Evolutionary conservation across 1,140 invertebrate genomes (phyloP).

Genomic region (Musca vetustissima): DNA sequence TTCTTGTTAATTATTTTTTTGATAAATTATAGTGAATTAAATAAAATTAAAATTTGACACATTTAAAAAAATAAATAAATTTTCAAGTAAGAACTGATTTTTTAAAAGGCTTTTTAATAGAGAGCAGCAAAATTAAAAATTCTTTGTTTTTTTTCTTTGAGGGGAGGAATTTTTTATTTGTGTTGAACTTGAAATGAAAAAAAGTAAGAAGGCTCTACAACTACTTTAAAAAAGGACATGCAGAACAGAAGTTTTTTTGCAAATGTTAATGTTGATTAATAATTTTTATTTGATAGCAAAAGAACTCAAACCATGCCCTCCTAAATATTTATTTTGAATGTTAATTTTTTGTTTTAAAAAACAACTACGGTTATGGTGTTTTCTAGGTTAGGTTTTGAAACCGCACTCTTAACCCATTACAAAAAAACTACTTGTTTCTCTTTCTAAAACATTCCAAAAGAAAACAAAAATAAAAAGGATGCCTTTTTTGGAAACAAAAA

Average conservation of each 20-base stretch:
- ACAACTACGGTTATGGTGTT: too few species aligned
- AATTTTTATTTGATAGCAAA: slow-evolving; percentile 11
- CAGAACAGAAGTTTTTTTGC: background rate
- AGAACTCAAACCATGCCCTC: slow-evolving; percentile 25
- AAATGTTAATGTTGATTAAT: slow-evolving; percentile 2
- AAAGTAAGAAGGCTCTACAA: background rate
- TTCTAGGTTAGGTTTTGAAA: too few species aligned
- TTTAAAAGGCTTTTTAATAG: background rate
- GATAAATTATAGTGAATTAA: background rate
- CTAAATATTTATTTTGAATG: background rate
- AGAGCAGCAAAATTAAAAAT: slow-evolving; percentile 10
- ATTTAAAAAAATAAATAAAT: background rate
- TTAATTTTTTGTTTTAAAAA: background rate
- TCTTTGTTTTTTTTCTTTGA: background rate
- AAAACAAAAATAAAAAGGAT: too few species aligned
- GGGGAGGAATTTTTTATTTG: background rate
- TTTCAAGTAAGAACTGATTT: background rate
- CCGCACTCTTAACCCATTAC: too few species aligned
- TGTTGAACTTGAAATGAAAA: background rate
- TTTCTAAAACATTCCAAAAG: too few species aligned
- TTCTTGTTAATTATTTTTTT: background rate
- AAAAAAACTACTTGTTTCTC: too few species aligned
- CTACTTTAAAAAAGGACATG: slow-evolving; percentile 10
- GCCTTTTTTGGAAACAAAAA: too few species aligned
- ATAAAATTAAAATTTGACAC: slow-evolving; percentile 9